phyloP scores from a whole-genome alignment of 2,888 invertebrate genomes.

The Polietes domitor region DNA sequence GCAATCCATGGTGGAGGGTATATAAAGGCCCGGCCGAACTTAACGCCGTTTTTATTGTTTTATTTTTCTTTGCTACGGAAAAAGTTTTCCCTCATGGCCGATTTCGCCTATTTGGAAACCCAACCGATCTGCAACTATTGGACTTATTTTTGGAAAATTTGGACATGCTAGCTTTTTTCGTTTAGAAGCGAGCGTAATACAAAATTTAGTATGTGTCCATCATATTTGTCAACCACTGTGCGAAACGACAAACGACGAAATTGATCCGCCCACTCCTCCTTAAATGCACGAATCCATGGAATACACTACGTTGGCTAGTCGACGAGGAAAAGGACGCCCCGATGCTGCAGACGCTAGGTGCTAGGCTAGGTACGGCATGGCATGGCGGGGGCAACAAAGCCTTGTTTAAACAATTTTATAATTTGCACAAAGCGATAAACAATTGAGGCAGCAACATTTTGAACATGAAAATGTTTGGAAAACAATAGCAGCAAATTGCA shows the following conservation, averaged over 20 bases:
- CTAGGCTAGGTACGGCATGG: not conserved
- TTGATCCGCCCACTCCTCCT: slow-evolving; percentile 29
- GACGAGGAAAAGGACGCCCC: not conserved
- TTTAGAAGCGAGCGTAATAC: too few species aligned
- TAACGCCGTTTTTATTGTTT: too few species aligned
- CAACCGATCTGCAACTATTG: too few species aligned
- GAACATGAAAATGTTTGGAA: slow-evolving; percentile 43
- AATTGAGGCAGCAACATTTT: slow-evolving; percentile 55
- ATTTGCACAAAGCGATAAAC: slow-evolving; percentile 63
- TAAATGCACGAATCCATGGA: slow-evolving; percentile 26
- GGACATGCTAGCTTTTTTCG: too few species aligned
- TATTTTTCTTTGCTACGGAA: too few species aligned
- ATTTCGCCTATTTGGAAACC: too few species aligned
- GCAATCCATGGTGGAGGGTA: too few species aligned
- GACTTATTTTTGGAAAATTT: too few species aligned
- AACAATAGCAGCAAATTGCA: slow-evolving; percentile 44
- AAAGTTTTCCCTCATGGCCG: too few species aligned
- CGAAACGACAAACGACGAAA: not conserved
- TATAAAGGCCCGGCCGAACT: too few species aligned
- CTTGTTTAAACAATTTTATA: slow-evolving; percentile 59
- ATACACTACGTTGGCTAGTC: not conserved
- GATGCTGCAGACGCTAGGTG: not conserved
- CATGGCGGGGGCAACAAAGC: slow-evolving; percentile 23
- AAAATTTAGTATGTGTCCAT: too few species aligned
- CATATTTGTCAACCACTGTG: slow-evolving; percentile 9